These are phyloP conservation scores for Corythaixoides concolor DNA, from an alignment of 2,113 vertebrate species.

Conservation along the genomic window DNA sequence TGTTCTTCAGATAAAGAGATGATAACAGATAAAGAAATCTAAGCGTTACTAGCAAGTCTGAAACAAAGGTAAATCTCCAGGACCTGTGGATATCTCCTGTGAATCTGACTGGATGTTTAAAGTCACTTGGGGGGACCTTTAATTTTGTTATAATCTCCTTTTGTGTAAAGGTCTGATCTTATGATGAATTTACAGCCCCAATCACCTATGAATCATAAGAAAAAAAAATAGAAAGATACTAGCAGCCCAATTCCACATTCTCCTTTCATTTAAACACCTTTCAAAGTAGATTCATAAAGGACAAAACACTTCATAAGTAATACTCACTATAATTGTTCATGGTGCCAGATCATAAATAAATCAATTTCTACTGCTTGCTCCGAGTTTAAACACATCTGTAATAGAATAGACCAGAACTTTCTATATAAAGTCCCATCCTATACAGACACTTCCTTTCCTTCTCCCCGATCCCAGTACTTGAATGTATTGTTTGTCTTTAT, in stretches of 20 bases:
- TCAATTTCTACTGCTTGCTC: neutral
- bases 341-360: neutral
- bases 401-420: neutral
- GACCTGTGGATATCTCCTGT: neutral
- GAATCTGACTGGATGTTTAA: neutral
- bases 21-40: neutral
- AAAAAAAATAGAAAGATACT: neutral
- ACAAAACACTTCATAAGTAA: neutral
- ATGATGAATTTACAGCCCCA: neutral
- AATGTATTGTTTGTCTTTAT: neutral
- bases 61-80: neutral
- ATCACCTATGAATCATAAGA: neutral
- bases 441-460: neutral
- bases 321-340: neutral
- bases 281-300: neutral
- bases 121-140: neutral
- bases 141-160: neutral
- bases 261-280: neutral
- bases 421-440: neutral
- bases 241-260: neutral
- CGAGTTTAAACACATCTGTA: neutral
- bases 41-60: neutral
- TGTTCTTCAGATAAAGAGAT: neutral
- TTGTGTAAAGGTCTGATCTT: neutral
- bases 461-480: neutral